These are phyloP conservation scores for Phallusia fumigata DNA, from an alignment of 23 tunicate species.

Conservation along the genomic window DNA sequence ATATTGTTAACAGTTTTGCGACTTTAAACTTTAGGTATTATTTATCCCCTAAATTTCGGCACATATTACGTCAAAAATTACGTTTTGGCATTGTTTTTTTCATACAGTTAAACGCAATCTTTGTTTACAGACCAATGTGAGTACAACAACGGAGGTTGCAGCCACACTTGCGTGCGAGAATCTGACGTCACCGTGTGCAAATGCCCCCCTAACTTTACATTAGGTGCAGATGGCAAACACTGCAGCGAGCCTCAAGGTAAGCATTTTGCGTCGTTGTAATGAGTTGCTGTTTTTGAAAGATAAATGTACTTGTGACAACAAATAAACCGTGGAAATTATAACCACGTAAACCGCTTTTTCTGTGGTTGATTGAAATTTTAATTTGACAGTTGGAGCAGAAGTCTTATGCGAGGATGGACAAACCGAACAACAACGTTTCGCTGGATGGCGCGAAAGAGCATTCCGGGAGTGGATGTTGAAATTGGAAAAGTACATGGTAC, in stretches of 20 bases:
- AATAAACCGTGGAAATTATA: no score
- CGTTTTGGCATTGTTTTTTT: not conserved
- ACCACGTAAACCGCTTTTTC: no score
- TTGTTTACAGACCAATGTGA: slow-evolving; percentile 58
- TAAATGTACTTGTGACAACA: no score
- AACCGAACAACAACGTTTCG: slow-evolving; percentile 1
- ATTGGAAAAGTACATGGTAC: slow-evolving; percentile 8
- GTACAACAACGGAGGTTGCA: slow-evolving; percentile 63
- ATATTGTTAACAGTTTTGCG: no score
- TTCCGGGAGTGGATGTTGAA: slow-evolving; percentile 20
- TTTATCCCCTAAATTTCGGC: no score
- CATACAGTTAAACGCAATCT: not conserved
- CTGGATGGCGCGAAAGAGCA: slow-evolving; percentile 19
- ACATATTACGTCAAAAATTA: no score
- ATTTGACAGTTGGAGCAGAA: not conserved
- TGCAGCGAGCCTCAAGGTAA: slow-evolving; percentile 32
- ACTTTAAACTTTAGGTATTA: no score
- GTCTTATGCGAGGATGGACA: slow-evolving; percentile 20
- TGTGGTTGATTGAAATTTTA: not conserved
- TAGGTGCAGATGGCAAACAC: slow-evolving; percentile 36
- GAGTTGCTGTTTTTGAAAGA: no score
- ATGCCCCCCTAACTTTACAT: slow-evolving; percentile 37
- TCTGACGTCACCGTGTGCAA: slow-evolving; percentile 34
- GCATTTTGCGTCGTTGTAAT: not conserved
- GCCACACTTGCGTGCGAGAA: slow-evolving; percentile 39